Conservation (phyloP, 2,797 vertebrate species). For the Saguinus oedipus region DNA sequence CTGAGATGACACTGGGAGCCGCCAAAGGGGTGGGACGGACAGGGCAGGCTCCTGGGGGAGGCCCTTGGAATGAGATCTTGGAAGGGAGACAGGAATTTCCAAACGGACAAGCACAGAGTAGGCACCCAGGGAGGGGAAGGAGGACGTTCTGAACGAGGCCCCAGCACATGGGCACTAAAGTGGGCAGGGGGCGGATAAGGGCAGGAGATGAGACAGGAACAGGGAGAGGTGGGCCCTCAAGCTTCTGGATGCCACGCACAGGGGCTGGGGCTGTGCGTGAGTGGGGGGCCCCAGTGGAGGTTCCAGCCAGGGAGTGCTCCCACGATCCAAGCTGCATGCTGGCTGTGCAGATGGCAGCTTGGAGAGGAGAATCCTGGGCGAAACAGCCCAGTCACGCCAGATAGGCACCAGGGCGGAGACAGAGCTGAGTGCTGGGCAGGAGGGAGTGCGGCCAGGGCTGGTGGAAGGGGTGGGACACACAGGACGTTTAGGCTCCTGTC, state of each 20-base stretch:
- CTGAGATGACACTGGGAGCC: too few relatives aligned
- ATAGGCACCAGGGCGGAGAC: not conserved
- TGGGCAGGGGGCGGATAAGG: not conserved
- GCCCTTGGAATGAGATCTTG: not conserved
- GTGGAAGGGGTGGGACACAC: too few relatives aligned
- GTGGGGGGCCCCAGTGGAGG: not conserved
- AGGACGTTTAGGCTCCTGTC: not conserved
- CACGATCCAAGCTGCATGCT: rapidly evolving
- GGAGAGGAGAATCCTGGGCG: not conserved
- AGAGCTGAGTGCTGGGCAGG: not conserved
- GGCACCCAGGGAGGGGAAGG: too few relatives aligned
- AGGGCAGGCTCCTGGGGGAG: not conserved
- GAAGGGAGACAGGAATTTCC: not conserved
- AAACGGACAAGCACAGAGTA: not conserved
- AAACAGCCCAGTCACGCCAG: too few relatives aligned
- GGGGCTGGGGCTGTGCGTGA: not conserved
- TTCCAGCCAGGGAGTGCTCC: not conserved
- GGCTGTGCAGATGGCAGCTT: rapidly evolving
- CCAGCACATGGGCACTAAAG: not conserved
- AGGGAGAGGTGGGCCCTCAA: not conserved
- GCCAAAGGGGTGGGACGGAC: too few relatives aligned
- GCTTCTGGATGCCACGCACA: not conserved
- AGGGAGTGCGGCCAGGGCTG: not conserved
- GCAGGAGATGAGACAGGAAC: not conserved
- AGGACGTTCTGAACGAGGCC: not conserved